Conservation (phyloP, 2,797 vertebrate species). For the Notolepis coatsorum region DNA sequence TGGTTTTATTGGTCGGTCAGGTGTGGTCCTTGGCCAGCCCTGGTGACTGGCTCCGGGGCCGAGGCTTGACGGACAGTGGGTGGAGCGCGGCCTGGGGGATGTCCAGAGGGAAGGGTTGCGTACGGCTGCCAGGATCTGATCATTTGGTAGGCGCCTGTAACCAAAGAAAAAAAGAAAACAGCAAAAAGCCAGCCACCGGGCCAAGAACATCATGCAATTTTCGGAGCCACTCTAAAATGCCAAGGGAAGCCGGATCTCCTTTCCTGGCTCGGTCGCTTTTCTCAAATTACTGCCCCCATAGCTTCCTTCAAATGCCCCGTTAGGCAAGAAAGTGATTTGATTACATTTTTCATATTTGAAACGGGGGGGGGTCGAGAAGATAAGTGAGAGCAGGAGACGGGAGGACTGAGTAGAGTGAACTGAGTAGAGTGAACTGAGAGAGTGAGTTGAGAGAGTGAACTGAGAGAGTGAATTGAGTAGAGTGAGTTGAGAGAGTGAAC, state of each 20-base stretch:
- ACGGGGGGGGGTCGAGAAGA: no score
- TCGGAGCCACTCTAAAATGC: conserved; percentile 45
- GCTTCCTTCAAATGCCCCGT: conserved; percentile 48
- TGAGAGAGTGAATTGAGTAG: no score
- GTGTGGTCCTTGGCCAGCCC: conserved; percentile 32
- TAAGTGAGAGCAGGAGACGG: background rate
- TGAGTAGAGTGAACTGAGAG: background rate
- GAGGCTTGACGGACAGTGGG: conserved; percentile 29
- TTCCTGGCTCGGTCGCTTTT: conserved; percentile 51
- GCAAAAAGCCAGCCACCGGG: conserved; percentile 36
- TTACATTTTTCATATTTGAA: conserved; percentile 22
- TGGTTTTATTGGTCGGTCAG: conserved; percentile 29
- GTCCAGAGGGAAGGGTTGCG: conserved; percentile 40
- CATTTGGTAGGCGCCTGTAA: conserved; percentile 45
- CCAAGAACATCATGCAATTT: conserved; percentile 60
- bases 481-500: conserved; percentile 26
- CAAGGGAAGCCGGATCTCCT: conserved; percentile 52
- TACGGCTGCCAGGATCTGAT: conserved; percentile 57
- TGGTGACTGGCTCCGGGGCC: conserved; percentile 11
- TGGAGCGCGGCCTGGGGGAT: conserved; percentile 34
- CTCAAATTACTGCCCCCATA: conserved; percentile 47
- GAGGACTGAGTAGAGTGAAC: background rate
- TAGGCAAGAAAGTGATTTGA: conserved; percentile 24
- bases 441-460: conserved; percentile 26
- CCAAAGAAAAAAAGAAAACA: conserved; percentile 52